A percentile compares a stretch with the other conserved stretches of the same genome.
Evolutionary conservation across 2,888 invertebrate species (phyloP).

Genomic region (Sphecodes monilicornis): DNA sequence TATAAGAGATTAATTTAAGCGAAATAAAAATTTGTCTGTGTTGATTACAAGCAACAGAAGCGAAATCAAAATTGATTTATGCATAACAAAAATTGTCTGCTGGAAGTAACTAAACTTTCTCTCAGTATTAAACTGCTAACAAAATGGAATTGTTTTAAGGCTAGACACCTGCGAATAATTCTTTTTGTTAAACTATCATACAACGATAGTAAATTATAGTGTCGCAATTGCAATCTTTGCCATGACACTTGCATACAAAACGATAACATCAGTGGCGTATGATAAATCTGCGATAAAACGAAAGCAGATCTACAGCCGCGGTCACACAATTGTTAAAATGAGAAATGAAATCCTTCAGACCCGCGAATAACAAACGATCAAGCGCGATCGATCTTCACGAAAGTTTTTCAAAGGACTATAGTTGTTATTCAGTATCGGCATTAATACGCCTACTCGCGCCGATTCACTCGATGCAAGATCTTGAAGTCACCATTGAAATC

Average conservation of each 20-base stretch:
- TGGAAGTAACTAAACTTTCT: too few relatives aligned
- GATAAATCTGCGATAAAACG: neutral
- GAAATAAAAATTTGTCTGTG: too few relatives aligned
- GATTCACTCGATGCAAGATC: neutral
- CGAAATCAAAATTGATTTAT: too few relatives aligned
- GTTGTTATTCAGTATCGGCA: neutral
- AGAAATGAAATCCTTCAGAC: neutral
- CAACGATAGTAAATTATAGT: neutral
- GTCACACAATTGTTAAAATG: neutral
- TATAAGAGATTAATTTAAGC: too few relatives aligned
- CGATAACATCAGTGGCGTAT: neutral
- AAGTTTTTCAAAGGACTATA: neutral
- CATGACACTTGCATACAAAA: neutral
- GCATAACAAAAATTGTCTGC: too few relatives aligned
- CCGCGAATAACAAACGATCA: neutral
- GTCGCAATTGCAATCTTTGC: neutral
- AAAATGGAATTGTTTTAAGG: too few relatives aligned
- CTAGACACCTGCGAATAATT: too few relatives aligned
- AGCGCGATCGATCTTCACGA: neutral
- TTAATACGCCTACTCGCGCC: slow-evolving; percentile 1
- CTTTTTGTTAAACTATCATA: too few relatives aligned
- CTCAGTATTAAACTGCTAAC: too few relatives aligned
- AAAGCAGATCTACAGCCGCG: neutral
- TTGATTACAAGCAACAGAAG: too few relatives aligned
- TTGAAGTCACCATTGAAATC: neutral